Evolutionary conservation across 2,888 invertebrate species (phyloP), one percentile per base, ranked within the genome.

Genomic region (Lingula anatina): DNA sequence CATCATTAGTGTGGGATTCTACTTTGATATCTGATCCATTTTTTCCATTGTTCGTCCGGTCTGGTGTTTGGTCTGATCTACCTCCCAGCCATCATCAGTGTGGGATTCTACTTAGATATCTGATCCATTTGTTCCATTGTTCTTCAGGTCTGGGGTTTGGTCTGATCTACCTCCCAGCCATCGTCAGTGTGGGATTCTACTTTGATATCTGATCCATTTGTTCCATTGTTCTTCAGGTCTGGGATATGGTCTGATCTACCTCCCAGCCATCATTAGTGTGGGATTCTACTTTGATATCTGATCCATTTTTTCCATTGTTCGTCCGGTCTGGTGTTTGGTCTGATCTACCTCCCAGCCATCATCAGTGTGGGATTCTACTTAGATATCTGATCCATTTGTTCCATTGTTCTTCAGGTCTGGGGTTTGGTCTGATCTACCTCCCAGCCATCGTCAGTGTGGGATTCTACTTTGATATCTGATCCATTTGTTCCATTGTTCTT

Each of bases 281-380:
- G 94, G 95, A 2, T 90, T 89, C 64, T 99, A 97, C 82, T 99
- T 99, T 73, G 95, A 99, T n/a, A n/a, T n/a, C n/a, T n/a, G n/a
- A n/a, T n/a, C n/a, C 27, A 36, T 36, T 47, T 43, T 15, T 2
- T 42, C 18, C 31, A 55, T 46, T 28, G 46, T 39, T 47, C 62
- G 71, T 3, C 70, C 85, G 96, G 96, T 38, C 79, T 94, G 43
- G 97, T 97, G 18, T 91, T 97, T 66, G 97, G 97, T 0, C 83
- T 99, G 57, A 96, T 99, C 74, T 99, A 97, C 76, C 82, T 97
- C 51, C 97, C 99, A 0, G 96, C 97, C 48, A 96, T 99, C 62
- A 95, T 97, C 48, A 91, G 91, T 73, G 97, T 99, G 31, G 94
- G 95, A 2, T 90, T 89, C 64, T 99, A 97, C 82, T 99, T 99